phyloP scores from a whole-genome alignment of 2,797 vertebrate genomes.

The Ptychadena robeensis region DNA sequence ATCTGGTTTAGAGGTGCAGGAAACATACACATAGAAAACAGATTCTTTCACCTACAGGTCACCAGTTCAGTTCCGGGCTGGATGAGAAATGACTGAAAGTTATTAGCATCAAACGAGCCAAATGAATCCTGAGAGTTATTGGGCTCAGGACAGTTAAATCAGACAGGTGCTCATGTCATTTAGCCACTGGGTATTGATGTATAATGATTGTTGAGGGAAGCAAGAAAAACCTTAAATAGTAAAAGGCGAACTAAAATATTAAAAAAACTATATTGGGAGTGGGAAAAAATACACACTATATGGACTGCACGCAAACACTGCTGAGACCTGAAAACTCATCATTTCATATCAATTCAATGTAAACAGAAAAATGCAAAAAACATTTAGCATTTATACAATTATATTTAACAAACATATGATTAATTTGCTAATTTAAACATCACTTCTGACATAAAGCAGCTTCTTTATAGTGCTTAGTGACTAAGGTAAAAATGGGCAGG shows the following conservation, averaged over 20 bases:
- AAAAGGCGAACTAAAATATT: too few species aligned
- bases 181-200: not conserved
- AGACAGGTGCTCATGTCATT: conserved; percentile 55
- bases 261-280: too few species aligned
- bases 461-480: too few species aligned
- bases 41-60: conserved; percentile 61
- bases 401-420: too few species aligned
- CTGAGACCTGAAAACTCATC: too few species aligned
- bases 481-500: too few species aligned
- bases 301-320: too few species aligned
- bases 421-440: too few species aligned
- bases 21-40: conserved; percentile 58
- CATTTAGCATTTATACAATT: too few species aligned
- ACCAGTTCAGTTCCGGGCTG: conserved; percentile 59
- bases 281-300: too few species aligned
- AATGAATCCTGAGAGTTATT: conserved; percentile 47
- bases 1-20: conserved; percentile 59
- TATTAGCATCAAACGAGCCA: conserved; percentile 59
- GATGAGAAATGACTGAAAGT: conserved; percentile 60
- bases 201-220: not conserved
- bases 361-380: too few species aligned
- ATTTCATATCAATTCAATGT: not conserved
- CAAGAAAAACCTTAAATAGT: not conserved
- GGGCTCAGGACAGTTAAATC: conserved; percentile 49
- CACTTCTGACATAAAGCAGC: too few species aligned